Evolutionary conservation across 2,888 invertebrate species (phyloP).

Genomic region (Ctenicera cuprea): DNA sequence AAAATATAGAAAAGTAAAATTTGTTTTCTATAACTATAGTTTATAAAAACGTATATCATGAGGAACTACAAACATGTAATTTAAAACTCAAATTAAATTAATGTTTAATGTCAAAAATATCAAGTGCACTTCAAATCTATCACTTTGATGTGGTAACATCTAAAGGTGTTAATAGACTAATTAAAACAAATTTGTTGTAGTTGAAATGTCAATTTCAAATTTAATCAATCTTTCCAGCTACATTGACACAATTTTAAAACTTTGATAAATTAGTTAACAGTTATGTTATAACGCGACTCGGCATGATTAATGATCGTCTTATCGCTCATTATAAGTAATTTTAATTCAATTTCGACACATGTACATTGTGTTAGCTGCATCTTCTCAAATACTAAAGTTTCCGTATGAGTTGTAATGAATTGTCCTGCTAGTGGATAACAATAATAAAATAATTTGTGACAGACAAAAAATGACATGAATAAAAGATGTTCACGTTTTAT

Average conservation of each 20-base stretch:
- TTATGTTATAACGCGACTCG: neutral
- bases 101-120: too few relatives aligned
- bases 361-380: neutral
- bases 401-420: too few relatives aligned
- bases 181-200: conserved; percentile 19
- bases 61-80: too few relatives aligned
- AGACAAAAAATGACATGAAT: too few relatives aligned
- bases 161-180: conserved; percentile 13
- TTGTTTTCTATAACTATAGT: too few relatives aligned
- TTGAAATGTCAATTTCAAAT: conserved; percentile 12
- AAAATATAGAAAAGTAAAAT: too few relatives aligned
- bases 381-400: neutral
- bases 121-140: too few relatives aligned
- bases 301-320: conserved; percentile 3
- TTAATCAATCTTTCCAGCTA: neutral
- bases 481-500: too few relatives aligned
- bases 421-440: too few relatives aligned
- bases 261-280: conserved; percentile 15
- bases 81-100: too few relatives aligned
- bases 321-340: neutral
- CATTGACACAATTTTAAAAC: neutral
- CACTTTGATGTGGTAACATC: neutral
- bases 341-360: neutral
- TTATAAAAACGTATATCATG: too few relatives aligned
- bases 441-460: too few relatives aligned